Percentiles rank a stretch among this genome's conserved stretches.
Conservation (phyloP, 2,113 vertebrate species). For the Odocoileus hemionus region DNA sequence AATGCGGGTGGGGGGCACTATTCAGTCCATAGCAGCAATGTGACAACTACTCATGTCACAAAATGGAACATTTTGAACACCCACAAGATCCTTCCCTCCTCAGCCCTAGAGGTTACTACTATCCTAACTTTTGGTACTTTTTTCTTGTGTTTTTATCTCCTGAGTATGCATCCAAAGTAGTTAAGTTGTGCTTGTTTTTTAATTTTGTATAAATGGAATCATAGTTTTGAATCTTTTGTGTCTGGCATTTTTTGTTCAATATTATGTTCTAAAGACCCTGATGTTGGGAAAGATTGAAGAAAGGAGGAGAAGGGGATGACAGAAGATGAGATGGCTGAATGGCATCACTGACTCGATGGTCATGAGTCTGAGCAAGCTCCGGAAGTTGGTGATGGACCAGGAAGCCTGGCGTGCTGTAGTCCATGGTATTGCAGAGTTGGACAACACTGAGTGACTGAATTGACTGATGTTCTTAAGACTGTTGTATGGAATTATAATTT, state of each 20-base stretch:
- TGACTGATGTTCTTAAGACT: background rate
- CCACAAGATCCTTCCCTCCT: background rate
- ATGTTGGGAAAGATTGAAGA: background rate
- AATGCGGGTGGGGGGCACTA: rapidly evolving
- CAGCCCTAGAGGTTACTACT: background rate
- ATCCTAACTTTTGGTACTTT: background rate
- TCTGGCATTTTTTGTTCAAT: background rate
- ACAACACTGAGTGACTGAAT: background rate
- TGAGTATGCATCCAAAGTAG: background rate
- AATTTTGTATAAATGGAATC: background rate
- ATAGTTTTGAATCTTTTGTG: background rate
- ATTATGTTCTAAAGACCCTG: background rate
- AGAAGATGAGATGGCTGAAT: background rate
- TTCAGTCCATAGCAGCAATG: background rate
- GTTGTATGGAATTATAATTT: background rate
- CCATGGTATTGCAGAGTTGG: background rate
- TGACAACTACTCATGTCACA: background rate
- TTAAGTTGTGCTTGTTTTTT: background rate
- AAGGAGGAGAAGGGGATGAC: background rate
- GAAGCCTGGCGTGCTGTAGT: background rate
- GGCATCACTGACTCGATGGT: background rate
- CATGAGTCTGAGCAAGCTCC: background rate
- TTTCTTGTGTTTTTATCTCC: background rate
- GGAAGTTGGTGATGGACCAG: background rate
- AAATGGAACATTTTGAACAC: background rate